Percentiles rank a stretch among this genome's conserved stretches.
These are phyloP conservation scores for Caenorhabditis sp. DNA, from an alignment of 2,888 invertebrate genomes.

Conservation along the genomic window DNA sequence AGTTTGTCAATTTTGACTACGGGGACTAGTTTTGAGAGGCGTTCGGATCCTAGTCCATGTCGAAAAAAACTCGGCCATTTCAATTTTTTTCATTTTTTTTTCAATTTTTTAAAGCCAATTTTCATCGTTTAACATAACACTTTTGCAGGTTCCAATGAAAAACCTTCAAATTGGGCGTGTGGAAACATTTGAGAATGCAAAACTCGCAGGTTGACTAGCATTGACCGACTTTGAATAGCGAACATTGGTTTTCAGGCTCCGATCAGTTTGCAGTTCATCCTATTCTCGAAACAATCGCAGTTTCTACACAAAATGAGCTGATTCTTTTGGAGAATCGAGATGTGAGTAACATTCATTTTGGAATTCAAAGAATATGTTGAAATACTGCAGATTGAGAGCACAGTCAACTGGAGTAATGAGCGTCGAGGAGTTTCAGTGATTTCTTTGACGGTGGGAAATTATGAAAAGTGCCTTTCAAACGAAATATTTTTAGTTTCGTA, in stretches of 20 bases:
- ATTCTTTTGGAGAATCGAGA: constrained; percentile 27
- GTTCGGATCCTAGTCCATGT: constrained; percentile 8
- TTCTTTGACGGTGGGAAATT: constrained; percentile 16
- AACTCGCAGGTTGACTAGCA: constrained; percentile 18
- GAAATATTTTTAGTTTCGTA: constrained; percentile 34
- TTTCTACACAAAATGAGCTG: constrained; percentile 40
- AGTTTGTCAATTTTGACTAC: neutral
- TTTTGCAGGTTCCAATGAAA: constrained; percentile 41
- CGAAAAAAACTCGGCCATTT: constrained; percentile 26
- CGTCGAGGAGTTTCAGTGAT: constrained; percentile 6
- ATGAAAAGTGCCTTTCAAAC: neutral
- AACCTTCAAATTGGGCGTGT: constrained; percentile 49
- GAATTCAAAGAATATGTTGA: neutral
- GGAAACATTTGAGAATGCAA: constrained; percentile 5
- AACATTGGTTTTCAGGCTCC: constrained; percentile 15
- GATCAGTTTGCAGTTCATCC: constrained; percentile 50
- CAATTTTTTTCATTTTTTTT: constrained; percentile 4
- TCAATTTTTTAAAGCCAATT: neutral
- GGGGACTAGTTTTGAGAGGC: constrained; percentile 27
- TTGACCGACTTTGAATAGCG: neutral
- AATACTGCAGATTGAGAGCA: constrained; percentile 18
- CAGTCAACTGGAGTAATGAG: constrained; percentile 29
- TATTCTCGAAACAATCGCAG: constrained; percentile 37
- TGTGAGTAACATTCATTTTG: neutral
- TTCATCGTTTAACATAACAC: neutral